These are phyloP conservation scores for Percopsis transmontana DNA, from an alignment of 2,113 vertebrate genomes.

Conservation along the genomic window DNA sequence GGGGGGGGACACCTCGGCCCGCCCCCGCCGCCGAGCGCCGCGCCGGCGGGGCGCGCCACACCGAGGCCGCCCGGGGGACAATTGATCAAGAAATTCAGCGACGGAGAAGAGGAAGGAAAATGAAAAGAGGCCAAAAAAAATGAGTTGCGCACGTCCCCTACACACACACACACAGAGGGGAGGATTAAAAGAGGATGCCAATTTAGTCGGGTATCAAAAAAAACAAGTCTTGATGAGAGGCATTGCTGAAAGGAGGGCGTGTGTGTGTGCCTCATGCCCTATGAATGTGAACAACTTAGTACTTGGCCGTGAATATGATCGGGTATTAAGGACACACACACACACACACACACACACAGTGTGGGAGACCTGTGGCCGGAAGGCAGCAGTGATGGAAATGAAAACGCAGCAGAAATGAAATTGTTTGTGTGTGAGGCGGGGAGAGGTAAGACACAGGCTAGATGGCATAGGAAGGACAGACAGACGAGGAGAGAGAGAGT, in stretches of 20 bases:
- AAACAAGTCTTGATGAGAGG: slow-evolving; percentile 53
- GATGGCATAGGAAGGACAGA: too few species aligned
- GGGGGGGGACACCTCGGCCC: background rate
- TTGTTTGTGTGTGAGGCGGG: too few species aligned
- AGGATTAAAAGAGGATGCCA: slow-evolving; percentile 49
- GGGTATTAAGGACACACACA: slow-evolving; percentile 12
- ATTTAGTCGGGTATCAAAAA: slow-evolving; percentile 56
- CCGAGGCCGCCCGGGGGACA: slow-evolving; percentile 40
- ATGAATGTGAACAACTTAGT: slow-evolving; percentile 8
- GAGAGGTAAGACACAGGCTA: too few species aligned
- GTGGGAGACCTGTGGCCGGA: background rate
- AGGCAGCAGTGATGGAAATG: too few species aligned
- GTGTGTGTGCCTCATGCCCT: background rate
- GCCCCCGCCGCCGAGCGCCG: too few species aligned
- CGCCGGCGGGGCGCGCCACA: too few species aligned
- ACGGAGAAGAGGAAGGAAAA: slow-evolving; percentile 31
- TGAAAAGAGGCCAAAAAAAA: slow-evolving; percentile 35
- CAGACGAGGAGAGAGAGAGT: too few species aligned
- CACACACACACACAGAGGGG: slow-evolving; percentile 57
- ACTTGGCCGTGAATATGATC: slow-evolving; percentile 6
- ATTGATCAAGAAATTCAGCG: slow-evolving; percentile 63
- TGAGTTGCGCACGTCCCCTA: slow-evolving; percentile 43
- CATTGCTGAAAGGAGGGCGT: slow-evolving; percentile 26
- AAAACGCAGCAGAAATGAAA: too few species aligned
- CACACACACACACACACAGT: slow-evolving; percentile 6